Evolutionary conservation across 2,113 vertebrate species (phyloP), one percentile per base, ranked within the genome.

Genomic region (Perognathus longimembris): DNA sequence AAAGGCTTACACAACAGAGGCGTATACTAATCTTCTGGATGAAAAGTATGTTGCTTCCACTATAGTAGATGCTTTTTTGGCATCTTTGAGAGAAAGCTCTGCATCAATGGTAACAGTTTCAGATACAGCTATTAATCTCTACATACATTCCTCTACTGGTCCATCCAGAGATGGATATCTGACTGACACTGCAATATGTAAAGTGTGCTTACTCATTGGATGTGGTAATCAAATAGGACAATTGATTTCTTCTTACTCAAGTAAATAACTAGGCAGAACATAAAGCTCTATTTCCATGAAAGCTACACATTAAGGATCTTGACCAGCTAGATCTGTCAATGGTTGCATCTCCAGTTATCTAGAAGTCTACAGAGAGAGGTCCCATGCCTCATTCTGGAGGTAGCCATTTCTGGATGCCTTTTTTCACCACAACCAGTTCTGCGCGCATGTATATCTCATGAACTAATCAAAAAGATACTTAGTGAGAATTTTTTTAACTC

Each of bases 241-340:
- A 12, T 38, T 9, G 6, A 14, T 2, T 4, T 28, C 15, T 6
- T 11, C 87, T 73, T 36, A 4, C 36, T 36, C 5, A 67, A 3
- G 6, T 61, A 24, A 5, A n/a, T 2, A 54, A 54, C 4, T 14
- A 54, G 50, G 50, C 50, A 17, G 50, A 54, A 54, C 4, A n/a
- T 24, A 28, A 61, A 54, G 2, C 32, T 50, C 4, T 57, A 8
- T 34, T 88, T 40, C 57, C 36, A 36, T 10, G 2, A 18, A 22
- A 32, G 22, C 21, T 76, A 9, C 42, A 66, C 45, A 45, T 5
- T 40, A 26, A 21, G 36, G 18, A 54, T 21, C 11, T 4, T 1
- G 2, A 45, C 21, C n/a, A 79, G 18, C 30, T 78, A 32, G 3
- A 15, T 1, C 0, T 22, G 10, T 18, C 3, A 3, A 3, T 22